Base-by-base conservation (phyloP, 2,113 vertebrate genomes). In the Orycteropus afer region DNA sequence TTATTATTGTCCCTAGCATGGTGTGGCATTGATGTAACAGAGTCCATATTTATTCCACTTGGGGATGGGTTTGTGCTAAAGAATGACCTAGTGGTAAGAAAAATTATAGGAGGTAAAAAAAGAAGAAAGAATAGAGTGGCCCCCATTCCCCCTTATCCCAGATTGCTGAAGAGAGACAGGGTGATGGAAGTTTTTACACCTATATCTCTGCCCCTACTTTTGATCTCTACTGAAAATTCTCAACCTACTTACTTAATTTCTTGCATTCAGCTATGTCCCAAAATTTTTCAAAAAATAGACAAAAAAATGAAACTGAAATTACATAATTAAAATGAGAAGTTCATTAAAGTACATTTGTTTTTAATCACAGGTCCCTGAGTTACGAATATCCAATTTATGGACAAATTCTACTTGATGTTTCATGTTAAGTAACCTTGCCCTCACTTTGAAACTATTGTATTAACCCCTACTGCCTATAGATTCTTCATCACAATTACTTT, bases 291-390 rank as follows among this genome's bases (percentile, higher is more conserved):
- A 13, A 82, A 65, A 2, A 12, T n/a, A 23, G 47, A 34, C 63
- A 25, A 82, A 79, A 82, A 89, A 61, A n/a, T 81, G 91, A 93
- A 95, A 71, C 78, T 22, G 22, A n/a, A 18, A 22, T 97, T 81
- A 20, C 47, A 89, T 45, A 45, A 80, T 45, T 65, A 76, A 93
- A 96, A 89, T 32, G 93, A 97, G 53, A 79, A 45, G 37, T 93
- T 63, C 2, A 69, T 84, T 95, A 90, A 47, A 73, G 81, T 80
- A 93, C 49, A 80, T 92, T 93, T 94, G 69, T 88, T 89, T 69
- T 93, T 87, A 93, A 89, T 95, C n/a, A n/a, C n/a, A n/a, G n/a
- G n/a, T n/a, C n/a, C n/a, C n/a, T n/a, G n/a, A n/a, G n/a, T n/a
- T n/a, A n/a, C n/a, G n/a, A n/a, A n/a, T n/a, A n/a, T n/a, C n/a